phyloP scores from a whole-genome alignment of 92 coral and sea anemone genomes.

The Plumapathes pennacea region DNA sequence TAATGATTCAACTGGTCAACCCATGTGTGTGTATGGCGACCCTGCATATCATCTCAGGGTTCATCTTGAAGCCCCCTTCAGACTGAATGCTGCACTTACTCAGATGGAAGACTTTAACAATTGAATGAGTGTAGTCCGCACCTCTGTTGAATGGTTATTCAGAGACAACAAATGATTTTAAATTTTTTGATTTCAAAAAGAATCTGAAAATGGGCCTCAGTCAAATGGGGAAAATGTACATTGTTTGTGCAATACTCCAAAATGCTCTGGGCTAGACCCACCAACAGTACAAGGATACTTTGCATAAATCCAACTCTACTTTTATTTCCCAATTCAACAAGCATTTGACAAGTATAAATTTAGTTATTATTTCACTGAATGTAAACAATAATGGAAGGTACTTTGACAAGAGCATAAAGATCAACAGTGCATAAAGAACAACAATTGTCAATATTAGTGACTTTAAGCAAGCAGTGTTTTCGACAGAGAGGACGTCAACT shows the following conservation, averaged over 20 bases:
- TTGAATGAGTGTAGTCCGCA: background rate
- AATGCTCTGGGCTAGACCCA: slow-evolving; percentile 3
- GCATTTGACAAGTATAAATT: too few species aligned
- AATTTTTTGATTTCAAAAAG: slow-evolving; percentile 3
- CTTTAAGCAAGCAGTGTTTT: too few species aligned
- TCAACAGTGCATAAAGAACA: too few species aligned
- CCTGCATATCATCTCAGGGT: slow-evolving; percentile 1
- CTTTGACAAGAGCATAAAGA: too few species aligned
- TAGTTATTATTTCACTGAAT: too few species aligned
- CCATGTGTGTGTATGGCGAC: background rate
- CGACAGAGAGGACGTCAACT: too few species aligned
- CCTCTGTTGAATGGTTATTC: slow-evolving; percentile 1
- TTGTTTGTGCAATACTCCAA: background rate
- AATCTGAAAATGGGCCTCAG: slow-evolving; percentile 4
- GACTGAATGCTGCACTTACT: background rate
- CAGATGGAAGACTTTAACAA: slow-evolving; percentile 7
- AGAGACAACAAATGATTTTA: slow-evolving; percentile 6
- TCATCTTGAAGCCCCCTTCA: background rate
- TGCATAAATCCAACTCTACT: too few species aligned
- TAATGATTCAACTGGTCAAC: slow-evolving; percentile 3
- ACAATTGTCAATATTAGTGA: too few species aligned
- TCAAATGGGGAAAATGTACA: slow-evolving; percentile 1
- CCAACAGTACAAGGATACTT: too few species aligned
- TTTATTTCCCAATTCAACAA: too few species aligned
- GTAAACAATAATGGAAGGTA: too few species aligned